Evolutionary conservation across 2,797 vertebrate species (phyloP).

Genomic region (Crenuchus spilurus): DNA sequence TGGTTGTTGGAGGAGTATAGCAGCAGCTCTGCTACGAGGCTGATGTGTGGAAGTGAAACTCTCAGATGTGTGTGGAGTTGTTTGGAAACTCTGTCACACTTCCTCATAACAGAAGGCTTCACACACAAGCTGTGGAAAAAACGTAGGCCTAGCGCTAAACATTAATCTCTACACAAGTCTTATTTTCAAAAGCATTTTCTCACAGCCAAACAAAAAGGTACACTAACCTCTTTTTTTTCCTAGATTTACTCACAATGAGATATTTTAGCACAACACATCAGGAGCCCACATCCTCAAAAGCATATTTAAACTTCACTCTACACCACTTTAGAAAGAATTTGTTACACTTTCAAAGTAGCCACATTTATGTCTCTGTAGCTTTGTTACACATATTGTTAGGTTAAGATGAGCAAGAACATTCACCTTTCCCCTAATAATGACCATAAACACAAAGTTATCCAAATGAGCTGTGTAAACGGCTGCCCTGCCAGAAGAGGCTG

Average conservation of each 20-base stretch:
- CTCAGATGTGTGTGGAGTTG: constrained; percentile 21
- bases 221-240: too few species aligned
- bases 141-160: neutral
- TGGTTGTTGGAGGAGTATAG: neutral
- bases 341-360: too few species aligned
- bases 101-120: constrained; percentile 11
- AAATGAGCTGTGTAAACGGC: too few species aligned
- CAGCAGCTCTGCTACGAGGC: neutral
- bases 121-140: constrained; percentile 10
- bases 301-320: too few species aligned
- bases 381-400: too few species aligned
- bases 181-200: neutral
- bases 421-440: too few species aligned
- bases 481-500: too few species aligned
- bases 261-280: neutral
- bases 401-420: too few species aligned
- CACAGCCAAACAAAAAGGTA: neutral
- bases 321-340: too few species aligned
- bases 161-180: neutral
- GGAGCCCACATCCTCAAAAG: neutral
- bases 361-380: too few species aligned
- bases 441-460: too few species aligned
- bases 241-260: too few species aligned
- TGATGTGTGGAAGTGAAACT: constrained; percentile 52
- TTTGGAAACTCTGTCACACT: constrained; percentile 46